Conservation (phyloP, 2,888 invertebrate genomes). For the Sabatieria punctata region DNA sequence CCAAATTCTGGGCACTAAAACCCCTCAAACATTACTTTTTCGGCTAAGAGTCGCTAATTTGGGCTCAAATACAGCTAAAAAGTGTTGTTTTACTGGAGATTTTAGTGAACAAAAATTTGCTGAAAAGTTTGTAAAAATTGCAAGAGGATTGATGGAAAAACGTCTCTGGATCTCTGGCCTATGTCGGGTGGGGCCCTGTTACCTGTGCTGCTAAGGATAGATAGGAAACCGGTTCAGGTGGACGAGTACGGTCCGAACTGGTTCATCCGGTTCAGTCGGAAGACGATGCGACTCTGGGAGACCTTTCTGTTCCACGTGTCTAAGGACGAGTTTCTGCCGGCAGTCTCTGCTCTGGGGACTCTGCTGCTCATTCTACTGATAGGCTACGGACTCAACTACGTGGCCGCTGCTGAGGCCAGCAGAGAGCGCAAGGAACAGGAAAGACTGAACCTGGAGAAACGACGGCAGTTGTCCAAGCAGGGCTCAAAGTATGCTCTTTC, state of each 20-base stretch:
- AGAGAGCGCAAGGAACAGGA: constrained; percentile 7
- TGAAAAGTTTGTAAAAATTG: too few relatives aligned
- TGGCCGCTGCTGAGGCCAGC: constrained; percentile 9
- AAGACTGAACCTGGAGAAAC: not conserved
- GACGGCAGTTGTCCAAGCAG: not conserved
- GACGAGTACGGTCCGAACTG: constrained; percentile 21
- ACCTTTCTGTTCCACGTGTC: constrained; percentile 10
- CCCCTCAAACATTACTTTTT: not conserved
- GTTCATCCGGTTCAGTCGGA: constrained; percentile 17
- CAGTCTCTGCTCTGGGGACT: constrained; percentile 17
- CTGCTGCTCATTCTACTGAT: not conserved
- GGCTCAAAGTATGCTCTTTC: not conserved
- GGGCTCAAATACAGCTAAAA: not conserved
- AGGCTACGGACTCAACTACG: constrained; percentile 13
- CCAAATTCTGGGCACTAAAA: too few relatives aligned
- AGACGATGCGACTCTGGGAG: constrained; percentile 18
- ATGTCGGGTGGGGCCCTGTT: too few relatives aligned
- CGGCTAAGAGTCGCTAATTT: not conserved
- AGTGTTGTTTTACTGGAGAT: too few relatives aligned
- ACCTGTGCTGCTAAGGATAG: too few relatives aligned
- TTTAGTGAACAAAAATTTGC: too few relatives aligned
- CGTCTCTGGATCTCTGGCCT: too few relatives aligned
- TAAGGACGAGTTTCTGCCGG: constrained; percentile 22
- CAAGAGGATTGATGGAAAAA: too few relatives aligned
- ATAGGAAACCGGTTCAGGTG: constrained; percentile 4